A percentile compares a stretch with the other conserved stretches of the same genome.
Conservation (phyloP, 2,888 invertebrate genomes). For the Cyaniris semiargus region DNA sequence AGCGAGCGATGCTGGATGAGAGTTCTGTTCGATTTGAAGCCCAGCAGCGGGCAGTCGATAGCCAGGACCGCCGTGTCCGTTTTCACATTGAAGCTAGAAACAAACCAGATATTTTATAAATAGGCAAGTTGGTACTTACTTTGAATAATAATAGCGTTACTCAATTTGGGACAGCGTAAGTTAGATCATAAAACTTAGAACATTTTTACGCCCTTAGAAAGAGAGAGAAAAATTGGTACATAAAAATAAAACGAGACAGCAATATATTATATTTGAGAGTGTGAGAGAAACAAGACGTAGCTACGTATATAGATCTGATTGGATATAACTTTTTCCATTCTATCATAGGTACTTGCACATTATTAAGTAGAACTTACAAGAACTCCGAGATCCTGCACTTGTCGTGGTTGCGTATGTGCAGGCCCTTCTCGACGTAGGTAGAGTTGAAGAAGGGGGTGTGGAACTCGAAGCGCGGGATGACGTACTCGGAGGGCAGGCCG, state of each 20-base stretch:
- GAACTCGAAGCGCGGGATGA: conserved; percentile 47
- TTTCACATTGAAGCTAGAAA: conserved; percentile 51
- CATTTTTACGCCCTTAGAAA: no score
- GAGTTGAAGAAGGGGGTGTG: conserved; percentile 63
- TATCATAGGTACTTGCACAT: no score
- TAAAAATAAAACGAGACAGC: no score
- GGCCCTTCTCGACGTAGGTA: conserved; percentile 53
- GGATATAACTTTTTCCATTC: no score
- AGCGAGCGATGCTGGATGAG: conserved; percentile 56
- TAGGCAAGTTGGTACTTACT: no score
- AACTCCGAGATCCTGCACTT: conserved; percentile 59
- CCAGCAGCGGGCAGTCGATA: conserved; percentile 55
- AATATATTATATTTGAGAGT: no score
- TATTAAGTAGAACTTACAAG: conserved; percentile 61
- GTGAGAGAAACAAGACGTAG: no score
- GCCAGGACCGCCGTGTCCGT: conserved; percentile 49
- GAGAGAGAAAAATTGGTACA: no score
- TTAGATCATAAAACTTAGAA: no score
- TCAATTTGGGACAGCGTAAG: no score
- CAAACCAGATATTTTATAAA: not conserved
- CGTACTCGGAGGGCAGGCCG: conserved; percentile 49
- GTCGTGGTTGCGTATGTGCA: conserved; percentile 55
- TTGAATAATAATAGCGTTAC: no score
- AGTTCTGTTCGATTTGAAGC: conserved; percentile 54
- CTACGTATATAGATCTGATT: no score